phyloP scores from a whole-genome alignment of 2,797 vertebrate genomes.

The Hirundo rustica region DNA sequence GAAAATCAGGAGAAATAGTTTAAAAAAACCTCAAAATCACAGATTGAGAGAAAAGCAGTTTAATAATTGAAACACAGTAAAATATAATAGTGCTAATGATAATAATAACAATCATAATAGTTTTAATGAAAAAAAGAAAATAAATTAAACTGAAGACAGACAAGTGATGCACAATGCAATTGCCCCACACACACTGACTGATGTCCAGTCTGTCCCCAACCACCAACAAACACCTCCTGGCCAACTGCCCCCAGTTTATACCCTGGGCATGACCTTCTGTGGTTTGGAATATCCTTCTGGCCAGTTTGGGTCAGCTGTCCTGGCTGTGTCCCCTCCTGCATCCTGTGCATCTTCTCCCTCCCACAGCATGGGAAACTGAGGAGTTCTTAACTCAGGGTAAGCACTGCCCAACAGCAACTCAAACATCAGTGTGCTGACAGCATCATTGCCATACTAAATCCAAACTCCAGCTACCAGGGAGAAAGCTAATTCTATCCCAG shows the following conservation, averaged over 20 bases:
- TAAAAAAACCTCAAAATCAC: fast-evolving
- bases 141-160: background rate
- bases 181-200: background rate
- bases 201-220: background rate
- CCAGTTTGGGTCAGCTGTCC: background rate
- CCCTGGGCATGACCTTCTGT: background rate
- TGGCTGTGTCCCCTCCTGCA: background rate
- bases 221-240: background rate
- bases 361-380: background rate
- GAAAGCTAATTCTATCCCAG: background rate
- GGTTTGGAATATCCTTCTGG: background rate
- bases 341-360: background rate
- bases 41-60: background rate
- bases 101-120: background rate
- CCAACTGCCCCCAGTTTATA: background rate
- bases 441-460: background rate
- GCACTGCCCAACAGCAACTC: background rate
- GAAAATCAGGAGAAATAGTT: background rate
- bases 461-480: background rate
- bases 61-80: fast-evolving
- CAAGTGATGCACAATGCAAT: background rate
- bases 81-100: background rate
- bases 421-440: background rate
- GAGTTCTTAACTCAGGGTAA: background rate
- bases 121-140: background rate